phyloP scores from a whole-genome alignment of 2,888 invertebrate species.

The Noctua janthe region DNA sequence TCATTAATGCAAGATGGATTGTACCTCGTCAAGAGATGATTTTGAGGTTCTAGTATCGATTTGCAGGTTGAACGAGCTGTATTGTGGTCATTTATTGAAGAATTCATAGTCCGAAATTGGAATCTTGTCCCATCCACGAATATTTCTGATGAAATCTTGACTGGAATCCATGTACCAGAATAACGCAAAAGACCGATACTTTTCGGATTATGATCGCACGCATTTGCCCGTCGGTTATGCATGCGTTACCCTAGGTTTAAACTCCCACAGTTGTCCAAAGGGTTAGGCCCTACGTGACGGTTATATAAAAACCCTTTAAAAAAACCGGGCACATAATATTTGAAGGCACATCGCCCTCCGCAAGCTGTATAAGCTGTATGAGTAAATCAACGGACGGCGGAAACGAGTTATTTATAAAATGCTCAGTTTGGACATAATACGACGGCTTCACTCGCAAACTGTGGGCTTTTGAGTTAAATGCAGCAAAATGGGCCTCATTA shows the following conservation, averaged over 20 bases:
- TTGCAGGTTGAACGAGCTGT: not conserved
- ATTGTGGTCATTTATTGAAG: not conserved
- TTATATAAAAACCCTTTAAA: slow-evolving; percentile 45
- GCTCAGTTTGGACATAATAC: slow-evolving; percentile 60
- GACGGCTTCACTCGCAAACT: slow-evolving; percentile 38
- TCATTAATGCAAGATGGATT: not conserved
- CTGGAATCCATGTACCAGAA: not conserved
- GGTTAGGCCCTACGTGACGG: slow-evolving; percentile 43
- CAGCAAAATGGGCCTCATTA: slow-evolving; percentile 53
- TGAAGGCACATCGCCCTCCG: slow-evolving; percentile 53
- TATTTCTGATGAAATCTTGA: not conserved
- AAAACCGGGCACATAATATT: slow-evolving; percentile 51
- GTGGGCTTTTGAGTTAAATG: slow-evolving; percentile 49
- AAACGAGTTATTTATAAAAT: slow-evolving; percentile 60
- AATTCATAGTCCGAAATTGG: not conserved
- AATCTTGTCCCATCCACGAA: not conserved
- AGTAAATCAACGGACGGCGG: slow-evolving; percentile 56
- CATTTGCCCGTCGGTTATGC: slow-evolving; percentile 1
- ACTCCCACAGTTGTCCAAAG: slow-evolving; percentile 34
- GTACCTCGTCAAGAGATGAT: not conserved
- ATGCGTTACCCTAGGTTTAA: slow-evolving; percentile 1
- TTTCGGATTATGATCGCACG: not conserved
- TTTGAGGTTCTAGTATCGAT: not conserved
- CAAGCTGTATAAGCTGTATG: slow-evolving; percentile 62
- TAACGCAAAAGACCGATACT: not conserved